A percentile compares a stretch with the other conserved stretches of the same genome.
Evolutionary conservation across 2,797 vertebrate genomes (phyloP).

Genomic region (Cirrhinus molitorella): DNA sequence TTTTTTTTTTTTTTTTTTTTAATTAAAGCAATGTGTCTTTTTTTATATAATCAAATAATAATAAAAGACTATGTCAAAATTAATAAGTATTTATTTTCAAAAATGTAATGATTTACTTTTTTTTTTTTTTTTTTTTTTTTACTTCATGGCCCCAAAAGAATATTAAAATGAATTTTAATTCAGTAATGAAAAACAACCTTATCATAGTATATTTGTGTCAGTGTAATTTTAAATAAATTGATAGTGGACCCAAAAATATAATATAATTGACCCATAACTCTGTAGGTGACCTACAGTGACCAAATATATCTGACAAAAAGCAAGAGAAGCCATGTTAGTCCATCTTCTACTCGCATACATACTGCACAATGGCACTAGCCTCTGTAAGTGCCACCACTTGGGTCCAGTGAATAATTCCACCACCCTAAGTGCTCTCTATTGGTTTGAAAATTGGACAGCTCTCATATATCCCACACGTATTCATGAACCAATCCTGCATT

Average conservation of each 20-base stretch:
- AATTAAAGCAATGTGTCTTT: background rate
- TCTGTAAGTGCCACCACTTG: constrained; percentile 30
- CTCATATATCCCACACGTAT: constrained; percentile 36
- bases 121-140: background rate
- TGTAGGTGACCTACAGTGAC: background rate
- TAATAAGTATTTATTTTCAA: background rate
- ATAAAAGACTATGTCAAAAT: background rate
- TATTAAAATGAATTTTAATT: background rate
- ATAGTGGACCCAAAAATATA: background rate
- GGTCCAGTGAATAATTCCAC: constrained; percentile 28
- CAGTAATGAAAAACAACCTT: background rate
- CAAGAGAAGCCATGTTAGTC: background rate
- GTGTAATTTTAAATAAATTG: background rate
- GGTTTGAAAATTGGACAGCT: constrained; percentile 28
- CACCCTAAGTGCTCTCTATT: constrained; percentile 39
- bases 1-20: background rate
- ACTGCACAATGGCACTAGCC: constrained; percentile 9
- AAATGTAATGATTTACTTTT: background rate
- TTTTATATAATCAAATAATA: background rate
- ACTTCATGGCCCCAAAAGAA: too few species aligned
- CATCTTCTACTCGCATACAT: background rate
- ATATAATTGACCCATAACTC: background rate
- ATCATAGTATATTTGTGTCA: background rate
- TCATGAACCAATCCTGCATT: constrained; percentile 26
- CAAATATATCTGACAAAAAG: background rate